These are phyloP conservation scores for Anagrus nilaparvatae DNA, from an alignment of 1,140 invertebrate species.

Conservation along the genomic window DNA sequence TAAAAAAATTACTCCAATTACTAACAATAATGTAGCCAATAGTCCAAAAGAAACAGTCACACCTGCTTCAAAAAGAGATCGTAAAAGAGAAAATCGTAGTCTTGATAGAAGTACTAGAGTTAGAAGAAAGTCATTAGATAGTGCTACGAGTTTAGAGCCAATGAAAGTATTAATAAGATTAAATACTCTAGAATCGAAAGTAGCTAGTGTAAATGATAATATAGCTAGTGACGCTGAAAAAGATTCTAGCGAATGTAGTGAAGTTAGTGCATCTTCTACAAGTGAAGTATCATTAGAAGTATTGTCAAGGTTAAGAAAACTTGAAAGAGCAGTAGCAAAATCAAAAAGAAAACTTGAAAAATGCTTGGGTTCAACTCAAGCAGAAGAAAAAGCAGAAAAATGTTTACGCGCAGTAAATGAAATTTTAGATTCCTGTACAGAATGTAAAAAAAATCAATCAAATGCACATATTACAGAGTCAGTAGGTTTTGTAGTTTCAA, in stretches of 20 bases:
- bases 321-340: slow-evolving; percentile 30
- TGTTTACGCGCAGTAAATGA: slow-evolving; percentile 36
- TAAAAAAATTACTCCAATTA: slow-evolving; percentile 23
- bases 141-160: slow-evolving; percentile 62
- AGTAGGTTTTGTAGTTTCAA: slow-evolving; percentile 50
- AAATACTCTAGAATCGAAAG: slow-evolving; percentile 63
- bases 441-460: slow-evolving; percentile 30
- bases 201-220: slow-evolving; percentile 48
- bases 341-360: slow-evolving; percentile 35
- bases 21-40: no score
- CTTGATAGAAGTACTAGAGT: slow-evolving; percentile 38
- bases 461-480: slow-evolving; percentile 43
- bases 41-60: slow-evolving; percentile 9
- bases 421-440: slow-evolving; percentile 33
- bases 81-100: slow-evolving; percentile 42
- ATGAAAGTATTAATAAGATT: slow-evolving; percentile 67
- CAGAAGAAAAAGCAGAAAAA: slow-evolving; percentile 36
- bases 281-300: slow-evolving; percentile 31
- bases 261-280: slow-evolving; percentile 21
- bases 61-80: slow-evolving; percentile 38
- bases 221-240: slow-evolving; percentile 34
- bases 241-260: slow-evolving; percentile 34
- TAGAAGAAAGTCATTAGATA: slow-evolving; percentile 63
- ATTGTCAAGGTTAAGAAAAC: slow-evolving; percentile 29
- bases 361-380: slow-evolving; percentile 33